phyloP scores from a whole-genome alignment of 1,140 invertebrate species.

The Teleopsis dalmanni region DNA sequence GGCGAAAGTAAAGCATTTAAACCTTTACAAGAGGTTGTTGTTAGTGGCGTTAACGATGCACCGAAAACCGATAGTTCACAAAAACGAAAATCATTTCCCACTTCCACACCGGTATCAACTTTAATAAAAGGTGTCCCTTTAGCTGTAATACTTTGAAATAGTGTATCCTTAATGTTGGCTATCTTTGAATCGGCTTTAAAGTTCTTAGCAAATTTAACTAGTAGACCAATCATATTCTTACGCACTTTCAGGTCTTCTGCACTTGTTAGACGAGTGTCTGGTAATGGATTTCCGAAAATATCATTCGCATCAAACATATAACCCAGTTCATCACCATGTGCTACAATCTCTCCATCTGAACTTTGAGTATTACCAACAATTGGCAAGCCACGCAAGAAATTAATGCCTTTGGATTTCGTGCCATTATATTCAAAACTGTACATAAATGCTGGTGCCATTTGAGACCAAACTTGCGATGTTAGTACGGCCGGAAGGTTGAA shows the following conservation, averaged over 20 bases:
- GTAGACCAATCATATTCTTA: conserved; percentile 54
- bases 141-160: conserved; percentile 45
- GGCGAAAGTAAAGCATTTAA: conserved; percentile 19
- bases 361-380: conserved; percentile 44
- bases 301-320: conserved; percentile 59
- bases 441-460: conserved; percentile 52
- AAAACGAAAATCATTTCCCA: conserved; percentile 50
- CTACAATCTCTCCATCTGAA: conserved; percentile 43
- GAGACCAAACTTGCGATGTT: conserved; percentile 57
- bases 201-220: conserved; percentile 56
- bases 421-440: conserved; percentile 67
- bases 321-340: conserved; percentile 60
- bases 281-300: conserved; percentile 50
- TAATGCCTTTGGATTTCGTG: conserved; percentile 51
- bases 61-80: conserved; percentile 57
- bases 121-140: conserved; percentile 51
- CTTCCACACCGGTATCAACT: conserved; percentile 45
- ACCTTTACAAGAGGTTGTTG: conserved; percentile 46
- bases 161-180: conserved; percentile 34
- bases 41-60: conserved; percentile 48
- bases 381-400: conserved; percentile 56
- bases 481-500: conserved; percentile 67
- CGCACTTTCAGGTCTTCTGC: conserved; percentile 53
- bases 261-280: conserved; percentile 37
- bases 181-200: conserved; percentile 13